Conservation (phyloP, 1,140 invertebrate species). For the Psix sp. region DNA sequence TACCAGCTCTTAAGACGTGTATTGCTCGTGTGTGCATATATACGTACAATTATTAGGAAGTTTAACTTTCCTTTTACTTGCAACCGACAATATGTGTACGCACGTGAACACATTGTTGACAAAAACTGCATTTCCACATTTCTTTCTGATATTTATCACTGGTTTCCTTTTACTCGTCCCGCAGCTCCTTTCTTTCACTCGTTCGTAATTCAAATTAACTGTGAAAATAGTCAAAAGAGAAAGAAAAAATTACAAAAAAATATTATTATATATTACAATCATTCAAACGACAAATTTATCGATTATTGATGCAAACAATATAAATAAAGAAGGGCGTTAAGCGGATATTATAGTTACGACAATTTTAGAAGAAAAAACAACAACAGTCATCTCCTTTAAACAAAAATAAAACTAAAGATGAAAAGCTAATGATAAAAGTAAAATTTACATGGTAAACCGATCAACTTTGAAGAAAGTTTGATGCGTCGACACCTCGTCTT, state of each 20-base stretch:
- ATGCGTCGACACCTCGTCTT: constrained; percentile 55
- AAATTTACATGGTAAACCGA: constrained; percentile 50
- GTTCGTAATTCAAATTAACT: constrained; percentile 58
- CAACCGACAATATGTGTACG: constrained; percentile 57
- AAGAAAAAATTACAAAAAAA: constrained; percentile 28
- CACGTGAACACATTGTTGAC: constrained; percentile 60
- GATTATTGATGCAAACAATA: constrained; percentile 51
- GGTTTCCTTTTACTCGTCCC: constrained; percentile 59
- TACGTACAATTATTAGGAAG: constrained; percentile 61
- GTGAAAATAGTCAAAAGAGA: constrained; percentile 49
- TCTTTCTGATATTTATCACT: constrained; percentile 58
- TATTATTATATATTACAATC: constrained; percentile 23
- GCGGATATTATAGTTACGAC: constrained; percentile 57
- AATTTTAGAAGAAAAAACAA: constrained; percentile 58
- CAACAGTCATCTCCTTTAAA: constrained; percentile 53
- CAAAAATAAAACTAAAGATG: constrained; percentile 21
- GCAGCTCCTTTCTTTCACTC: constrained; percentile 58
- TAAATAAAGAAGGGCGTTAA: constrained; percentile 58
- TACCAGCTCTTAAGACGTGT: constrained; percentile 61
- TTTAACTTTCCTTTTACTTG: constrained; percentile 59
- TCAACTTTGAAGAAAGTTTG: constrained; percentile 73
- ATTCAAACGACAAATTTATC: constrained; percentile 49
- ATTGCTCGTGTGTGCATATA: constrained; percentile 61
- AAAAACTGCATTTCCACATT: constrained; percentile 59
- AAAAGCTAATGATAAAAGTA: constrained; percentile 49